Evolutionary conservation across 2,113 vertebrate genomes (phyloP), one percentile per base, ranked within the genome.

Genomic region (Hypanus sabinus): DNA sequence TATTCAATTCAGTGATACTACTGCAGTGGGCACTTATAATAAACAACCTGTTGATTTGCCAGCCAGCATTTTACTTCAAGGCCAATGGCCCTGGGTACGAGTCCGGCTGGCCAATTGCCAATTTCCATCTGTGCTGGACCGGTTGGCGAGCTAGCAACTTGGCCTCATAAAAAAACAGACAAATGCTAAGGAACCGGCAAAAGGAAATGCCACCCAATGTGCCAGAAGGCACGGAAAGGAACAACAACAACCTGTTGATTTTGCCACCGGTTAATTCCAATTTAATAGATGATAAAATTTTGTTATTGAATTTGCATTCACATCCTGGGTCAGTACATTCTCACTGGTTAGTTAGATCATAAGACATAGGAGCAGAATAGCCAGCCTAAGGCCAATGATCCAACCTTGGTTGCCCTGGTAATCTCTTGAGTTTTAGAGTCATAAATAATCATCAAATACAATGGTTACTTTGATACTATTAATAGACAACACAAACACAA

Each of bases 21-120:
- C 27, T n/a, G n/a, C 60, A 33, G 14, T 65, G 27, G 80, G 60
- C n/a, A 27, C 27, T 88, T 60, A 33, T 24, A 60, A 60, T 65
- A 88, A 62, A 62, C 62, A 88, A 88, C 30, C 85, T 88, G 57
- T 57, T 88, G 85, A 88, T 65, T 88, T n/a, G n/a, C 57, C 65
- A 3, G 46, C 46, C 46, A 46, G 46, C 46, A 46, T 46, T 46
- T 46, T 46, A 46, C 46, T 46, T 46, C 46, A 1, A 46, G 46
- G 46, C 46, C 46, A 46, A 46, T 46, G 4, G 46, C 46, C 46
- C 46, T 46, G 46, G 46, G 46, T 46, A 3, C 46, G 46, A 46
- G 46, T 46, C 2, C 1, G 46, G 46, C 46, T 46, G 46, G 46
- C 46, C 46, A 3, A 1, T 46, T 46, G 46, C 46, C 46, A 46